Evolutionary conservation across 2,888 invertebrate species (phyloP).

Genomic region (Habrosyne pyritoides): DNA sequence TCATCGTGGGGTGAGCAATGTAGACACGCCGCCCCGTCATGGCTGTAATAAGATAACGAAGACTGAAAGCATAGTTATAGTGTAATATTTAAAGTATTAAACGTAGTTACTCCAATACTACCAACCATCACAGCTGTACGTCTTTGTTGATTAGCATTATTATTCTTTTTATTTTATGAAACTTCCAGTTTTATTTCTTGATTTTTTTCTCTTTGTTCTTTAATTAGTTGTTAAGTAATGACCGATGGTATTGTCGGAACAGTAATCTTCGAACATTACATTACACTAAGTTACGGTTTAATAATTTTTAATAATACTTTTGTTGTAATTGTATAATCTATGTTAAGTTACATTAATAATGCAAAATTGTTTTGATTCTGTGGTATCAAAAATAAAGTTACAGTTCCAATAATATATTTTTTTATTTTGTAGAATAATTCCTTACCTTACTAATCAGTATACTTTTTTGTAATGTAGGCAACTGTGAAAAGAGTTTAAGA

Average conservation of each 20-base stretch:
- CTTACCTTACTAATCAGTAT: too few species aligned
- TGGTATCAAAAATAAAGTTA: constrained; percentile 31
- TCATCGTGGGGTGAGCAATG: constrained; percentile 53
- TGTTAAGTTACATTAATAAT: constrained; percentile 29
- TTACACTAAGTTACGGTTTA: constrained; percentile 26
- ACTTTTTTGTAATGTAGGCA: too few species aligned
- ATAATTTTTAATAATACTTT: constrained; percentile 25
- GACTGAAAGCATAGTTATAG: constrained; percentile 81
- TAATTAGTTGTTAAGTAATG: constrained; percentile 20
- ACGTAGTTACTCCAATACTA: constrained; percentile 61
- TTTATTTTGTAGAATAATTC: not conserved
- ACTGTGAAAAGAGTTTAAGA: too few species aligned
- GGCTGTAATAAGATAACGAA: constrained; percentile 80
- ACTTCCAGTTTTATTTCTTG: constrained; percentile 27
- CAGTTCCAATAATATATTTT: constrained; percentile 4
- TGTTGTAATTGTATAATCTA: constrained; percentile 30
- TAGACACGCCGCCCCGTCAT: constrained; percentile 58
- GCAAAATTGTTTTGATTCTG: constrained; percentile 29
- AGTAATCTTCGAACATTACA: constrained; percentile 16
- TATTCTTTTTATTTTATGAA: constrained; percentile 23
- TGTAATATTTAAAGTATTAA: constrained; percentile 76
- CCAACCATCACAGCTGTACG: constrained; percentile 62
- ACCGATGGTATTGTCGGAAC: constrained; percentile 14
- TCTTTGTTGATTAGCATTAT: constrained; percentile 49
- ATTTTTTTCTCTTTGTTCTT: constrained; percentile 18